Evolutionary conservation across 2,113 vertebrate species (phyloP).

Genomic region (Aspiorhynchus laticeps): DNA sequence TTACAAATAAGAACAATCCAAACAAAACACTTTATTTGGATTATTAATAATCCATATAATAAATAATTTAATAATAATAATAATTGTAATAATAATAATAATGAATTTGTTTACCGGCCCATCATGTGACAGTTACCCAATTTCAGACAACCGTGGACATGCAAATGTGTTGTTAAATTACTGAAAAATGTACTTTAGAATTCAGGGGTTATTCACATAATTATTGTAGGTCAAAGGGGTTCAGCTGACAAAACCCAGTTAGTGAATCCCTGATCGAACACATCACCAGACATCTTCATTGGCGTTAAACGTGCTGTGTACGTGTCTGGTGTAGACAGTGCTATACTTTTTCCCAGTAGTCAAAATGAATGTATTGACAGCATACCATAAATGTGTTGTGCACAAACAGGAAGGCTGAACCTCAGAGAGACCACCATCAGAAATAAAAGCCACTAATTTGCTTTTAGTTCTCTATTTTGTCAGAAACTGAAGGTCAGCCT

Average conservation of each 20-base stretch:
- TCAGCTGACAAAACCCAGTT: not conserved
- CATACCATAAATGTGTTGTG: not conserved
- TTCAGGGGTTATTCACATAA: not conserved
- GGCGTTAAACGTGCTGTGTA: not conserved
- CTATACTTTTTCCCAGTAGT: not conserved
- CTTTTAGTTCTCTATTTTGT: slow-evolving; percentile 19
- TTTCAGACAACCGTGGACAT: not conserved
- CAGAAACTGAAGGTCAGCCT: not conserved
- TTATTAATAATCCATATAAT: not conserved
- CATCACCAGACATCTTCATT: not conserved
- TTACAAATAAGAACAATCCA: not conserved
- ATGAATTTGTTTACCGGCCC: not conserved
- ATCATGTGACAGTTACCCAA: not conserved
- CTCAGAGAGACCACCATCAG: not conserved
- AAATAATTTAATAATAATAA: not conserved
- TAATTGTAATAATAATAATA: not conserved
- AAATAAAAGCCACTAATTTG: slow-evolving; percentile 27
- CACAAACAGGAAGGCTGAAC: not conserved
- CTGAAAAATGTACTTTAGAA: not conserved
- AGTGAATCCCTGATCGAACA: not conserved
- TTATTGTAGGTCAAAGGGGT: not conserved
- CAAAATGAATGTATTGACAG: not conserved
- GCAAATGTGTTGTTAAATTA: not conserved
- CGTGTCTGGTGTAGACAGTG: not conserved
- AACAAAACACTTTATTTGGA: not conserved